Evolutionary conservation across 2,888 invertebrate species (phyloP).

Genomic region (Megaustenia siamemsis): DNA sequence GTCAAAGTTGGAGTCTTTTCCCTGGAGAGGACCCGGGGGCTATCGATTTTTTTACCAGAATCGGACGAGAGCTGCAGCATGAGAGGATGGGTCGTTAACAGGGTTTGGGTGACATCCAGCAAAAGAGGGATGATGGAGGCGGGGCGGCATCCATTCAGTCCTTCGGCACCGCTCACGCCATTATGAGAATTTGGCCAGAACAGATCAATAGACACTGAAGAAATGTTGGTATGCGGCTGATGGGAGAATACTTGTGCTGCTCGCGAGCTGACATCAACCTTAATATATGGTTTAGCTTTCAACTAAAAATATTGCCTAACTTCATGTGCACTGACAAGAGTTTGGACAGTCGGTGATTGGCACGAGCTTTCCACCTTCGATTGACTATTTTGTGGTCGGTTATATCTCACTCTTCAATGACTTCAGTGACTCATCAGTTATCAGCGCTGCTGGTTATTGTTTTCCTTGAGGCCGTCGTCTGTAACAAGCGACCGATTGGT

Average conservation of each 20-base stretch:
- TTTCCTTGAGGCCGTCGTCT: not conserved
- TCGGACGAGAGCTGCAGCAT: not conserved
- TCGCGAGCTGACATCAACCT: too few relatives aligned
- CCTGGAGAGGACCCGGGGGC: not conserved
- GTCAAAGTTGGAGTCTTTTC: not conserved
- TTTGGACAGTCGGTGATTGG: too few relatives aligned
- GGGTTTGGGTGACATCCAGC: slow-evolving; percentile 21
- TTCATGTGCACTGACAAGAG: too few relatives aligned
- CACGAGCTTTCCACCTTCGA: too few relatives aligned
- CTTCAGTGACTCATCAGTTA: not conserved
- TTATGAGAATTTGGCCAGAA: not conserved
- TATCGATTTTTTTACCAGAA: slow-evolving; percentile 25
- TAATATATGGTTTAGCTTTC: too few relatives aligned
- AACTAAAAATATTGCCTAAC: too few relatives aligned
- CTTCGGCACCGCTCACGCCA: not conserved
- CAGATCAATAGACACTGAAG: not conserved
- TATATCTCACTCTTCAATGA: too few relatives aligned
- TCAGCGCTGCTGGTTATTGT: not conserved
- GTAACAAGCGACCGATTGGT: slow-evolving; percentile 22
- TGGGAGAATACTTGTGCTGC: not conserved
- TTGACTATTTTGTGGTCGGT: too few relatives aligned
- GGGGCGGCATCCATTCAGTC: not conserved
- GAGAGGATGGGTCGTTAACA: slow-evolving; percentile 3
- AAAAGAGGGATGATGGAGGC: not conserved
- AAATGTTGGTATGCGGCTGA: not conserved